Conservation (phyloP, 2,797 vertebrate genomes). For the Hoplostethus mediterraneus region DNA sequence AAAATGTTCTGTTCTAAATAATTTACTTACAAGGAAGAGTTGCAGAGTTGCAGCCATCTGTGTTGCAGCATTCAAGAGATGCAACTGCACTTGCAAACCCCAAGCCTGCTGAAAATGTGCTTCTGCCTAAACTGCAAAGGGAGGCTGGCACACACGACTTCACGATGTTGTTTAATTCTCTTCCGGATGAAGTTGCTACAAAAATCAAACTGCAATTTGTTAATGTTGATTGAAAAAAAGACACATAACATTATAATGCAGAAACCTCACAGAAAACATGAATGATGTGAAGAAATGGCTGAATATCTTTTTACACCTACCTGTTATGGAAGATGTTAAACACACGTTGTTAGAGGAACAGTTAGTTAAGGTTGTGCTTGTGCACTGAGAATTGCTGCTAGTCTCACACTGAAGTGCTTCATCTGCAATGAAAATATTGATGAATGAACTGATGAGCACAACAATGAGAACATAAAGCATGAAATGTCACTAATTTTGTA, state of each 20-base stretch:
- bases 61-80: constrained; percentile 33
- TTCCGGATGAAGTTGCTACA: not conserved
- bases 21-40: constrained; percentile 7
- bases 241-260: too few species aligned
- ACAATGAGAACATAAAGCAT: too few species aligned
- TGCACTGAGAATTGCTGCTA: not conserved
- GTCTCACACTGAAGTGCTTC: constrained; percentile 17
- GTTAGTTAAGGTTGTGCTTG: rapidly evolving
- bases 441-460: not conserved
- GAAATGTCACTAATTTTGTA: too few species aligned
- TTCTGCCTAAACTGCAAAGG: constrained; percentile 1
- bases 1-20: too few species aligned
- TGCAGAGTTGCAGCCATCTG: constrained; percentile 35
- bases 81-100: not conserved
- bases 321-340: constrained; percentile 26
- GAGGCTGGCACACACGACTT: constrained; percentile 24
- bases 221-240: not conserved
- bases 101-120: constrained; percentile 1
- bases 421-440: constrained; percentile 13
- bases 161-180: not conserved
- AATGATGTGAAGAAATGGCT: too few species aligned
- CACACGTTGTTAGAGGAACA: constrained; percentile 5
- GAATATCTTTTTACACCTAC: constrained; percentile 8
- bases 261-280: too few species aligned
- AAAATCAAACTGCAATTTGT: constrained; percentile 1